Conservation (phyloP, 2,888 invertebrate species). For the Clivina fossor region DNA sequence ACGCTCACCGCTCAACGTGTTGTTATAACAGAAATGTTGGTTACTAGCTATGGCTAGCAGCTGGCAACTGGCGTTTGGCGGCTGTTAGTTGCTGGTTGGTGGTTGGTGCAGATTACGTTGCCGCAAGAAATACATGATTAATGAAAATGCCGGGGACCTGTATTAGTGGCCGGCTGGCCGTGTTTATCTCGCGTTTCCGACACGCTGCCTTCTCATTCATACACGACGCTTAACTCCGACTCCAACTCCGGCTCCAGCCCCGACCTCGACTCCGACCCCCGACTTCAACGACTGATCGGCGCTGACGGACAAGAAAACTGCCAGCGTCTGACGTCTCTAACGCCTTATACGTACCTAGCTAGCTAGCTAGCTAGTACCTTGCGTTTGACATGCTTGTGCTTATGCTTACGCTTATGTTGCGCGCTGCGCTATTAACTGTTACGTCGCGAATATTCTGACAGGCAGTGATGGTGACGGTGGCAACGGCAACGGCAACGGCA, state of each 20-base stretch:
- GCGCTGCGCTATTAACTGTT: too few relatives aligned
- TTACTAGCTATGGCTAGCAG: constrained; percentile 6
- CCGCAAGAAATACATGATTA: constrained; percentile 50
- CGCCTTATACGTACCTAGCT: constrained; percentile 1
- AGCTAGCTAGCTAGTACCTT: background rate
- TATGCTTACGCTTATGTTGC: background rate
- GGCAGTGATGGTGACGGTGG: background rate
- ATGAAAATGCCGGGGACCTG: constrained; percentile 40
- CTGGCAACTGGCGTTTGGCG: constrained; percentile 2
- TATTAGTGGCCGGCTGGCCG: constrained; percentile 22
- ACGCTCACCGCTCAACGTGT: background rate
- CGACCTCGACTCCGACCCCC: background rate
- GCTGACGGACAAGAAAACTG: constrained; percentile 28
- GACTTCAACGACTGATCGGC: background rate
- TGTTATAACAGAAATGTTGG: too few relatives aligned
- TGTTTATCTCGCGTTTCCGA: constrained; percentile 44
- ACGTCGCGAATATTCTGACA: too few relatives aligned
- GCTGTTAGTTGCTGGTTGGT: constrained; percentile 14
- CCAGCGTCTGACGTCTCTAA: constrained; percentile 9
- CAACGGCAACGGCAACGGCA: background rate
- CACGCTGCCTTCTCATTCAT: constrained; percentile 47
- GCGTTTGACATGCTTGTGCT: background rate
- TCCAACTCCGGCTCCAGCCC: too few relatives aligned
- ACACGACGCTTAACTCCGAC: constrained; percentile 32
- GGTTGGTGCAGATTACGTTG: constrained; percentile 29